Evolutionary conservation across 1,140 invertebrate species (phyloP), one percentile per base, ranked within the genome.

Genomic region (Centruroides sculpturatus): DNA sequence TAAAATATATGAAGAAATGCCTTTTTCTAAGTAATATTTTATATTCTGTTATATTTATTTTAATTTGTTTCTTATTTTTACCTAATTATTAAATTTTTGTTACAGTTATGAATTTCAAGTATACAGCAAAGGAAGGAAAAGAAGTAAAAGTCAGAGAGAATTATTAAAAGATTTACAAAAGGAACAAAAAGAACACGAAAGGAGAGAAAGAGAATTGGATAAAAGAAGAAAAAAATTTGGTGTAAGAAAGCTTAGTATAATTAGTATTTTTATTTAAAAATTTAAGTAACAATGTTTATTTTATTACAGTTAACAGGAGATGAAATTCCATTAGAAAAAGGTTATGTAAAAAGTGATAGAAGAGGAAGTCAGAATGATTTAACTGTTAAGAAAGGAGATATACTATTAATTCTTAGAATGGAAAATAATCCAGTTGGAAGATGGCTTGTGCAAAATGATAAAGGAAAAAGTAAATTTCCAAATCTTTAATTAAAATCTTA

Each of bases 201-300:
- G 60, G 50, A 53, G 53, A 34, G 59, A 60, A 11, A 64, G 70
- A 69, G 56, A 67, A 64, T 49, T 71, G 67, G 71, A 67, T 66
- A 64, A 64, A 51, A 51, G 60, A 3, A 57, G 41, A 48, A 60
- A 56, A 12, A 64, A 60, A 46, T 64, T 60, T 58, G 59, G 59
- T 3, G 62, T 64, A 58, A 58, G 23, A 23, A 23, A 2, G 47
- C 53, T 13, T 36, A 50, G 4, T 35, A 55, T 6, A 41, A 41
- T 8, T 41, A 41, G 8, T 41, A 41, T 41, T 41, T 41, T 41
- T 6, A 3, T 13, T 41, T 35, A 1, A 56, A 11, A 48, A 3
- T 36, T 3, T 11, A 46, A 41, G 11, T 54, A 36, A 6, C 35
- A 12, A 49, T 51, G 35, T 47, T 56, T 50, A 11, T 50, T 59